Conservation (phyloP, 2,797 vertebrate genomes). For the Spizella passerina region DNA sequence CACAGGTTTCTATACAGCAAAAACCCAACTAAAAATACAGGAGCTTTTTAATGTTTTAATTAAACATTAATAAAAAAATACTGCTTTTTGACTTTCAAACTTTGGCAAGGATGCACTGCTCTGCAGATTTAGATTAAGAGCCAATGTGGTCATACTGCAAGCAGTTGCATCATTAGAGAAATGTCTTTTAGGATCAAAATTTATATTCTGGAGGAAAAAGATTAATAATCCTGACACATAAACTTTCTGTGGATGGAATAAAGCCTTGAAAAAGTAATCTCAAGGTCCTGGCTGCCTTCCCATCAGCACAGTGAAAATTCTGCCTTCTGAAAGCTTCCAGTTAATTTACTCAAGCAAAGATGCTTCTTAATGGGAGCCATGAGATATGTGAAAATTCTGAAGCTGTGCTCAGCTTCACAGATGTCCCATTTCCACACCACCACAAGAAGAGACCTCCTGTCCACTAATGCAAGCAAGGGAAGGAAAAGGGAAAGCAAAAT, state of each 20-base stretch:
- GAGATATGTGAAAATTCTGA: neutral
- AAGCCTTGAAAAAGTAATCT: neutral
- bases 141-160: neutral
- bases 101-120: neutral
- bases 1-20: neutral
- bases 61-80: neutral
- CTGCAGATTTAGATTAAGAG: neutral
- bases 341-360: neutral
- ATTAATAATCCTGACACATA: neutral
- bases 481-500: neutral
- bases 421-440: neutral
- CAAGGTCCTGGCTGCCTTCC: neutral
- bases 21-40: neutral
- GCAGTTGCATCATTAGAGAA: neutral
- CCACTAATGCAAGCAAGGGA: neutral
- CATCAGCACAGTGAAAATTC: neutral
- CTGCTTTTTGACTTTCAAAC: neutral
- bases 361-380: neutral
- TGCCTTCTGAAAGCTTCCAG: neutral
- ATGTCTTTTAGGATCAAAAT: neutral
- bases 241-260: neutral
- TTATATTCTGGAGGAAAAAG: neutral
- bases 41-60: neutral
- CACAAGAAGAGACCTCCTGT: neutral
- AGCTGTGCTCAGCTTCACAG: neutral